Evolutionary conservation across 2,888 invertebrate genomes (phyloP).

Genomic region (Chloromyia formosa): DNA sequence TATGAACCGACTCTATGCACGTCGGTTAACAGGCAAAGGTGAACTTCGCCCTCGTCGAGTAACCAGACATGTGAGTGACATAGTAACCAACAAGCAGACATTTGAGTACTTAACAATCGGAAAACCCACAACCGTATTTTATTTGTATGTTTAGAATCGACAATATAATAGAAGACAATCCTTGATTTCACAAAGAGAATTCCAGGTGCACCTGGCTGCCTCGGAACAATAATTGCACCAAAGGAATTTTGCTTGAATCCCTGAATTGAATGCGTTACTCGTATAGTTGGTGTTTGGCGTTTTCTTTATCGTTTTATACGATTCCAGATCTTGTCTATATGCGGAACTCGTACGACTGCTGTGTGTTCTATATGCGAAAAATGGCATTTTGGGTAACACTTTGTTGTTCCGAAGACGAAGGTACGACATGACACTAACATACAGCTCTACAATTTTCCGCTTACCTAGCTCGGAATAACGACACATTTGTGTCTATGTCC

Average conservation of each 20-base stretch:
- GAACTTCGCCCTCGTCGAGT: background rate
- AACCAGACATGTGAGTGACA: conserved; percentile 12
- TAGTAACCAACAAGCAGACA: conserved; percentile 12
- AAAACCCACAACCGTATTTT: background rate
- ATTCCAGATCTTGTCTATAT: background rate
- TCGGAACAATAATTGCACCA: background rate
- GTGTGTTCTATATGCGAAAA: background rate
- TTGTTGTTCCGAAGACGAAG: background rate
- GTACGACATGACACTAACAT: too few species aligned
- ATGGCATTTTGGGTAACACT: background rate
- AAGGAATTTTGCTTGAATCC: background rate
- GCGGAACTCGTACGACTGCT: background rate
- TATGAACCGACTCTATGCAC: background rate
- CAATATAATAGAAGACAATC: background rate
- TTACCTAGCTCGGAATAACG: conserved; percentile 21
- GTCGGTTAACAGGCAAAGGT: background rate
- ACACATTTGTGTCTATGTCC: background rate
- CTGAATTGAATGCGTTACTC: background rate
- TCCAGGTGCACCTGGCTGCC: background rate
- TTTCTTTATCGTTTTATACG: background rate
- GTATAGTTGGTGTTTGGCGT: background rate
- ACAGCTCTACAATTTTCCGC: conserved; percentile 16
- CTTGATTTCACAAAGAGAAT: background rate
- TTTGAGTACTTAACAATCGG: background rate
- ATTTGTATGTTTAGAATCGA: background rate